These are phyloP conservation scores for Bos javanicus DNA, from an alignment of 2,113 vertebrate species.

Conservation along the genomic window DNA sequence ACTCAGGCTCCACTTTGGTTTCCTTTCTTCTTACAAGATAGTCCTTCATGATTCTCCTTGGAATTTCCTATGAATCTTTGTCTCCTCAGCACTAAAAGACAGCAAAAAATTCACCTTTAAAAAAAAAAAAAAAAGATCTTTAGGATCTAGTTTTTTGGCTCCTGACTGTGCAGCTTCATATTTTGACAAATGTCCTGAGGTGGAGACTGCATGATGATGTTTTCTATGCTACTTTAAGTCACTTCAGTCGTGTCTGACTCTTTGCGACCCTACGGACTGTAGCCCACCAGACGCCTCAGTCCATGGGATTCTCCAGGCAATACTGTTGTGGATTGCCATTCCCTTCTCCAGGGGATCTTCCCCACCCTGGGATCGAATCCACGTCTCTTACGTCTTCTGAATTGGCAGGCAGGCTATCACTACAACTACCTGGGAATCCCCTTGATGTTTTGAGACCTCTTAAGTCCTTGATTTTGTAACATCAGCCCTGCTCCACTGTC, in stretches of 20 bases:
- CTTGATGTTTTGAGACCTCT: not conserved
- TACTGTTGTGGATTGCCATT: not conserved
- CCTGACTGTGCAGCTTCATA: not conserved
- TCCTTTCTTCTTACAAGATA: not conserved
- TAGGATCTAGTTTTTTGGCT: not conserved
- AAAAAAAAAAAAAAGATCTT: not conserved
- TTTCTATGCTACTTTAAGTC: not conserved
- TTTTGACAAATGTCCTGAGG: not conserved
- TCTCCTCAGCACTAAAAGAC: not conserved
- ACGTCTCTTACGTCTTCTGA: not conserved
- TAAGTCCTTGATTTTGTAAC: not conserved
- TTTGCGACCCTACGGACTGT: fast-evolving
- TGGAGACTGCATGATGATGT: not conserved
- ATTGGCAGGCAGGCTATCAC: not conserved
- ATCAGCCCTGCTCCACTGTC: not conserved
- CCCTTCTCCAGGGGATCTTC: not conserved
- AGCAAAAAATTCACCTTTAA: not conserved
- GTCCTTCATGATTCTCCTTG: not conserved
- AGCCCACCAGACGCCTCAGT: not conserved
- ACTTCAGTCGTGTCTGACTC: not conserved
- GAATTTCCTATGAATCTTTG: not conserved
- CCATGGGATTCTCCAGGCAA: not conserved
- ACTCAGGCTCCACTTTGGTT: not conserved
- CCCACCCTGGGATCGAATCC: not conserved
- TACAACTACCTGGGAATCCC: too few species aligned